phyloP scores from a whole-genome alignment of 2,113 vertebrate species.

The Tretioscincus oriximinensis region DNA sequence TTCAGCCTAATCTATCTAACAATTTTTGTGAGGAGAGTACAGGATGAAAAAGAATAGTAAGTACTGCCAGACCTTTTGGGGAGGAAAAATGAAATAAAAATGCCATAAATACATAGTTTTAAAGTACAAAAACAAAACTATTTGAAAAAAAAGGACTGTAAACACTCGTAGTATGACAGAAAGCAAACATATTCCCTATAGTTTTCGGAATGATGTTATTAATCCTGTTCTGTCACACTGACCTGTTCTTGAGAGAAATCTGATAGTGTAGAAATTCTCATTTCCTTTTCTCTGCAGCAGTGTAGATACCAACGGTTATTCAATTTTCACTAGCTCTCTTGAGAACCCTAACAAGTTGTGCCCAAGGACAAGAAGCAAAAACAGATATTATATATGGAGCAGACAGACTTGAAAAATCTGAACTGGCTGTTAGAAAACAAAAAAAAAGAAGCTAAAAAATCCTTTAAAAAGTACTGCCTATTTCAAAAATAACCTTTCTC shows the following conservation, averaged over 20 bases:
- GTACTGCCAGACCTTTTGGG: too few relatives aligned
- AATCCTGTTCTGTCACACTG: conserved; percentile 30
- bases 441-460: conserved; percentile 6
- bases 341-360: conserved; percentile 39
- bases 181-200: neutral
- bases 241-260: conserved; percentile 36
- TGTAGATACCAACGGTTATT: conserved; percentile 34
- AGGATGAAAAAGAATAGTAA: too few relatives aligned
- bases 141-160: neutral
- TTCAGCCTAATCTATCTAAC: too few relatives aligned
- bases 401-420: conserved; percentile 15
- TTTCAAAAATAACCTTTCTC: neutral
- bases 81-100: too few relatives aligned
- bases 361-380: conserved; percentile 35
- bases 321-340: conserved; percentile 38
- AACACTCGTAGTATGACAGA: neutral
- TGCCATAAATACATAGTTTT: too few relatives aligned
- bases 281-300: conserved; percentile 45
- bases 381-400: conserved; percentile 15
- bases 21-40: too few relatives aligned
- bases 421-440: conserved; percentile 18
- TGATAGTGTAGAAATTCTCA: conserved; percentile 43
- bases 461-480: conserved; percentile 10
- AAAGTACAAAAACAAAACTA: neutral
- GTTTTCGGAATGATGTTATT: conserved; percentile 16